phyloP scores from a whole-genome alignment of 1,140 invertebrate species.

The Sarcophaga bullata region DNA sequence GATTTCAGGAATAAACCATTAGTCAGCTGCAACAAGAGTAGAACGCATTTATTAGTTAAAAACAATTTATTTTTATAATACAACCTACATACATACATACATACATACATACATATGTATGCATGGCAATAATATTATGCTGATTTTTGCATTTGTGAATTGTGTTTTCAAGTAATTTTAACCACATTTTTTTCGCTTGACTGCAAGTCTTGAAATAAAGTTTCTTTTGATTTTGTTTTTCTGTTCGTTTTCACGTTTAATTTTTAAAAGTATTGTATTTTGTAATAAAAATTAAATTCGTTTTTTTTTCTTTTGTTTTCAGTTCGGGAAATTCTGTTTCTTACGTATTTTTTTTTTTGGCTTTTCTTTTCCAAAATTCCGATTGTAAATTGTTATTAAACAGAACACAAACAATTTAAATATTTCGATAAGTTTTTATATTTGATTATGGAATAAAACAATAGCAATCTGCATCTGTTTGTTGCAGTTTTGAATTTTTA shows the following conservation, averaged over 20 bases:
- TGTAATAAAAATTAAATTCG: background rate
- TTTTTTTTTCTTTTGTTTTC: background rate
- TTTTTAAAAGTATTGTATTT: background rate
- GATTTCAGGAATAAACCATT: background rate
- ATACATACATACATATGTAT: too few species aligned
- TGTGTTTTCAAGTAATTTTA: too few species aligned
- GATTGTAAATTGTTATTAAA: constrained; percentile 2
- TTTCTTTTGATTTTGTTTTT: too few species aligned
- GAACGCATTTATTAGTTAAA: too few species aligned
- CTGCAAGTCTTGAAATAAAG: background rate
- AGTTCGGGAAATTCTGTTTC: background rate
- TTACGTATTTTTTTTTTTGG: too few species aligned
- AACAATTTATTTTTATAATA: too few species aligned
- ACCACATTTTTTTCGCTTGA: background rate
- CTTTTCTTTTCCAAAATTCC: background rate
- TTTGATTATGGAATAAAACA: background rate
- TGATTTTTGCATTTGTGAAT: too few species aligned
- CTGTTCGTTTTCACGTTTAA: too few species aligned
- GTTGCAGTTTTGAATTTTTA: constrained; percentile 4
- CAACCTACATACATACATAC: too few species aligned
- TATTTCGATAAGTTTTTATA: background rate
- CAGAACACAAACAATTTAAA: constrained; percentile 10
- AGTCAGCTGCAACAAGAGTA: background rate
- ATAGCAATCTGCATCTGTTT: background rate
- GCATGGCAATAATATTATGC: too few species aligned